A percentile compares a stretch with the other conserved stretches of the same genome.
These are phyloP conservation scores for Mionectes macconnelli DNA, from an alignment of 2,113 vertebrate species.

Conservation along the genomic window DNA sequence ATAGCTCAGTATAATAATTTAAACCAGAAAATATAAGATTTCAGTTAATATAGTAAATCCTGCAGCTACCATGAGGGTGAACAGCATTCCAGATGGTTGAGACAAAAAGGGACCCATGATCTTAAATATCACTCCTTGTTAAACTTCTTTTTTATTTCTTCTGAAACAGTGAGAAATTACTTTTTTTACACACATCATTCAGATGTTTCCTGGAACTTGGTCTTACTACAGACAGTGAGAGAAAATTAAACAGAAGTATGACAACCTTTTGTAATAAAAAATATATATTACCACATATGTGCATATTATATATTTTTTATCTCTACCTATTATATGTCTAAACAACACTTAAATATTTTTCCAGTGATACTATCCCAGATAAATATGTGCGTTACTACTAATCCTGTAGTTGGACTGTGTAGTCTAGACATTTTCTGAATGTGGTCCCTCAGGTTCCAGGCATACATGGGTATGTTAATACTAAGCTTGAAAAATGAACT, in stretches of 20 bases:
- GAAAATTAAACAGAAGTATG: neutral
- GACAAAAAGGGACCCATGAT: neutral
- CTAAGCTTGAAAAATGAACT: neutral
- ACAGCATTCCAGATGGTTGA: neutral
- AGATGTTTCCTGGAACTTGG: neutral
- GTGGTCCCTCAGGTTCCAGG: neutral
- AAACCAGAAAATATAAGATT: neutral
- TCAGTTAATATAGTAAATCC: neutral
- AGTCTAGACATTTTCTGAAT: neutral
- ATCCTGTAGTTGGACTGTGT: neutral
- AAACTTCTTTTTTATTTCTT: neutral
- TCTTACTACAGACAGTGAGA: neutral
- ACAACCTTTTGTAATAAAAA: neutral
- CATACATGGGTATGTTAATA: neutral
- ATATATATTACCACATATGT: fast-evolving
- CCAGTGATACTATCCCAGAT: neutral
- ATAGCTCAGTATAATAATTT: neutral
- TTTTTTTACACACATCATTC: neutral
- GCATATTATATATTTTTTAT: neutral
- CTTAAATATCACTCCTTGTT: neutral
- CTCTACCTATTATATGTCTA: neutral
- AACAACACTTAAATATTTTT: neutral
- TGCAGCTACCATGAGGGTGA: neutral
- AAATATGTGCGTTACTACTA: neutral
- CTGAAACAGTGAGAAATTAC: too few species aligned